phyloP scores from a whole-genome alignment of 2,113 vertebrate genomes.

The Furnarius figulus region DNA sequence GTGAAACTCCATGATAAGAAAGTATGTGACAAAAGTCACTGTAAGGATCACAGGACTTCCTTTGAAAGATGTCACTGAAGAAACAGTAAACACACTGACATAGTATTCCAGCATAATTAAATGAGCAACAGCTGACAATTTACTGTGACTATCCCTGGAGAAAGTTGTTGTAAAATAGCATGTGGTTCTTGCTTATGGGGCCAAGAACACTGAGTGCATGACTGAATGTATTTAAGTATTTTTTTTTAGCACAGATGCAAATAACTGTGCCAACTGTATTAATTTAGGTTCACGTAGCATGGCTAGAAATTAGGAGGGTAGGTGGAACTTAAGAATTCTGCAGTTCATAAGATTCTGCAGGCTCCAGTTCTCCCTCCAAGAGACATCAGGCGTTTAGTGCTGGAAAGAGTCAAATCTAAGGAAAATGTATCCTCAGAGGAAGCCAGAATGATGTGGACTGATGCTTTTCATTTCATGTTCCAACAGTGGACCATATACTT shows the following conservation, averaged over 20 bases:
- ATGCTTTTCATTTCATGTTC: not conserved
- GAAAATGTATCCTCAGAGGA: not conserved
- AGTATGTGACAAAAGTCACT: not conserved
- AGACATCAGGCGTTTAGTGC: not conserved
- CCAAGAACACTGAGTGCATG: not conserved
- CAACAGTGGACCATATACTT: not conserved
- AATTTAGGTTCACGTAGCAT: not conserved
- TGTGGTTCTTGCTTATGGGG: not conserved
- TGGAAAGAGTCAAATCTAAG: not conserved
- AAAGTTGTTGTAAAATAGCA: not conserved
- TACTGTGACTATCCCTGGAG: not conserved
- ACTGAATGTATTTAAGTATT: fast-evolving
- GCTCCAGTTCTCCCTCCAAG: not conserved
- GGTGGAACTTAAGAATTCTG: not conserved
- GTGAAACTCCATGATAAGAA: not conserved
- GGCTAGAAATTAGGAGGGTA: not conserved
- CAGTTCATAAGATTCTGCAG: not conserved
- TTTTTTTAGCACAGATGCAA: not conserved
- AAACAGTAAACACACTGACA: not conserved
- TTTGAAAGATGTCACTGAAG: not conserved
- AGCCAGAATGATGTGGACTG: not conserved
- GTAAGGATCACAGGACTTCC: not conserved
- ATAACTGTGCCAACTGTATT: not conserved
- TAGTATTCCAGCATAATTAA: not conserved
- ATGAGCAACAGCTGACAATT: not conserved